These are phyloP conservation scores for Dryoscopus gambensis DNA, from an alignment of 2,113 vertebrate species.

Conservation along the genomic window DNA sequence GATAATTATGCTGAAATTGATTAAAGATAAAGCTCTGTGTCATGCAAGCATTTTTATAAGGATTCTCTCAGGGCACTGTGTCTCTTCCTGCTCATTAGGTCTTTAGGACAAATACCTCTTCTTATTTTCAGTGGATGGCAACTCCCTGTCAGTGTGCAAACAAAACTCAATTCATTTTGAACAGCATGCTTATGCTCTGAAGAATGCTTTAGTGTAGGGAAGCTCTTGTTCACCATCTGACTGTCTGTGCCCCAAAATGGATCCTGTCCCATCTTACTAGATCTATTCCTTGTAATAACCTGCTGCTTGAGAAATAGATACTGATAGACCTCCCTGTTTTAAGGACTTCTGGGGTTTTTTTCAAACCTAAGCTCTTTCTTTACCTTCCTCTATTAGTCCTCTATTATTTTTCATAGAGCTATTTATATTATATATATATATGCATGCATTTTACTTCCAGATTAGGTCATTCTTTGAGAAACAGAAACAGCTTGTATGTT, in stretches of 20 bases:
- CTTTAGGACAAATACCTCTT: background rate
- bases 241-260: background rate
- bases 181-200: background rate
- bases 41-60: background rate
- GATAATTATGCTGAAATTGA: background rate
- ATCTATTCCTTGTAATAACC: background rate
- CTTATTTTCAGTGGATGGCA: background rate
- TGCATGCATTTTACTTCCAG: background rate
- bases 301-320: background rate
- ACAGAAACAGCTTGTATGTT: background rate
- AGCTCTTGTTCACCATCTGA: background rate
- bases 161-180: background rate
- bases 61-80: background rate
- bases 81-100: background rate
- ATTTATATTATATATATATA: background rate
- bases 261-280: background rate
- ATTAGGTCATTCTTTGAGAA: background rate
- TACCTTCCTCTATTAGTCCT: background rate
- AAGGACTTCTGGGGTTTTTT: rapidly evolving
- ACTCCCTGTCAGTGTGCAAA: background rate
- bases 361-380: background rate
- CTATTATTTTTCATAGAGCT: background rate
- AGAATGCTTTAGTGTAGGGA: background rate
- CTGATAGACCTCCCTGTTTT: background rate
- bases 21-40: background rate